Percentiles rank a stretch among this genome's conserved stretches.
These are phyloP conservation scores for Barbus barbus DNA, from an alignment of 2,113 vertebrate genomes.

Conservation along the genomic window DNA sequence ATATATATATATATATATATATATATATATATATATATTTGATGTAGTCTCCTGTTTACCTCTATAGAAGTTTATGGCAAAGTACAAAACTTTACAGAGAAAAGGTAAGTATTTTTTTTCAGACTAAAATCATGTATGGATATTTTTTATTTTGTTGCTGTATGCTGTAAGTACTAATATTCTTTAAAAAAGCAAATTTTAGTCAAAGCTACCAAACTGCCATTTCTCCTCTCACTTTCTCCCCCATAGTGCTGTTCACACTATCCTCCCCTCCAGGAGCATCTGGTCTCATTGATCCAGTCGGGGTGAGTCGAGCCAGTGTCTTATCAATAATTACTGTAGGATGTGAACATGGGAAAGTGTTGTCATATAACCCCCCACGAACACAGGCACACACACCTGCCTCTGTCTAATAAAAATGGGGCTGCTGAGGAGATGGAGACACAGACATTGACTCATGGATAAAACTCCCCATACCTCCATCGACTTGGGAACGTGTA, in stretches of 20 bases:
- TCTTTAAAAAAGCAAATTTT: not conserved
- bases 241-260: not conserved
- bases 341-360: constrained; percentile 37
- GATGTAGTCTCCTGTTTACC: too few species aligned
- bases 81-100: too few species aligned
- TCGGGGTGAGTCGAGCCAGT: constrained; percentile 5
- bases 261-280: not conserved
- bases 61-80: too few species aligned
- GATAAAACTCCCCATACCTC: constrained; percentile 31
- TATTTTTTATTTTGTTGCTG: too few species aligned
- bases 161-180: too few species aligned
- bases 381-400: constrained; percentile 28
- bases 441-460: constrained; percentile 32
- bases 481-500: constrained; percentile 36
- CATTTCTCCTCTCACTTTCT: not conserved
- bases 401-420: not conserved
- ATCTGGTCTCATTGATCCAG: constrained; percentile 2
- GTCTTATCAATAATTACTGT: constrained; percentile 38
- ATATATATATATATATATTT: too few species aligned
- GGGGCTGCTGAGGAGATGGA: constrained; percentile 16
- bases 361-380: constrained; percentile 21
- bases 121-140: too few species aligned
- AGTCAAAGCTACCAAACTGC: not conserved
- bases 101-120: too few species aligned
- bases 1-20: too few species aligned